Percentiles rank a stretch among this genome's conserved stretches.
Evolutionary conservation across 2,113 vertebrate species (phyloP).

Genomic region (Pachypanchax playfairii): DNA sequence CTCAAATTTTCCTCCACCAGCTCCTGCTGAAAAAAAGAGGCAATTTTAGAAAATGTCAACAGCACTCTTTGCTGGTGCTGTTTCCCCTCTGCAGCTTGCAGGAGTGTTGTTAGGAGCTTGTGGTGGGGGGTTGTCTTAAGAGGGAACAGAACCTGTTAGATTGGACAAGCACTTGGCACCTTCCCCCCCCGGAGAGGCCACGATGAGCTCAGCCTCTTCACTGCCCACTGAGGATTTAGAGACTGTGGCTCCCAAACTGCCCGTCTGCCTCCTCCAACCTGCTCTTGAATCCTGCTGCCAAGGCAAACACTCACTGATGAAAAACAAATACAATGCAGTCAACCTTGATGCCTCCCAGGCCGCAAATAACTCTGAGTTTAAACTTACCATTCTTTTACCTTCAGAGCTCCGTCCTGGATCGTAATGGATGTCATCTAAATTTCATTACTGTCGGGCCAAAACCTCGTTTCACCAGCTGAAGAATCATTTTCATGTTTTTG

Average conservation of each 20-base stretch:
- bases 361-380: constrained; percentile 36
- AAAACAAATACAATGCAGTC: constrained; percentile 60
- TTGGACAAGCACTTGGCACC: constrained; percentile 65
- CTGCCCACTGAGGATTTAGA: constrained; percentile 29
- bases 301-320: constrained; percentile 62
- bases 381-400: constrained; percentile 28
- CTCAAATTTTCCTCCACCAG: constrained; percentile 20
- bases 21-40: constrained; percentile 43
- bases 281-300: constrained; percentile 39
- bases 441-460: too few species aligned
- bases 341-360: constrained; percentile 37
- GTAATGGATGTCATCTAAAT: background rate
- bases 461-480: too few species aligned
- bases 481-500: too few species aligned
- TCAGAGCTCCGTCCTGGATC: constrained; percentile 28
- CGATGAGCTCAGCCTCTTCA: constrained; percentile 43
- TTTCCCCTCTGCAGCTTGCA: constrained; percentile 38
- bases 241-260: constrained; percentile 29
- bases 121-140: constrained; percentile 17
- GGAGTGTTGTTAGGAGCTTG: constrained; percentile 18
- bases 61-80: constrained; percentile 36
- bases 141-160: constrained; percentile 47
- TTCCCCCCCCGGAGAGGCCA: constrained; percentile 43
- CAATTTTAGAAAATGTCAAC: constrained; percentile 70
- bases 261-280: constrained; percentile 16